Evolutionary conservation across 2,888 invertebrate genomes (phyloP).

Genomic region (Tipula confusa): DNA sequence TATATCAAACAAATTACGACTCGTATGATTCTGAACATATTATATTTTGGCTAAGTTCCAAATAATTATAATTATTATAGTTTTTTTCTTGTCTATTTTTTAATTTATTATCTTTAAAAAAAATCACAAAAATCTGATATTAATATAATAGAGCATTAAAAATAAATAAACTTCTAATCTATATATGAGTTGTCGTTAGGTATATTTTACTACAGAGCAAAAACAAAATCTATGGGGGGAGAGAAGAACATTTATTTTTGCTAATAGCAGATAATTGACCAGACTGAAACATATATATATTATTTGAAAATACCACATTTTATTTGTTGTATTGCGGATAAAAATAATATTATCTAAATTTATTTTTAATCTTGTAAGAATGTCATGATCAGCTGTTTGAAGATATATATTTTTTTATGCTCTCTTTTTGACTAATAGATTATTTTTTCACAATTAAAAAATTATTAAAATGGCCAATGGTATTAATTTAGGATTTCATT

Average conservation of each 20-base stretch:
- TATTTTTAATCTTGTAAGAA: background rate
- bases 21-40: background rate
- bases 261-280: slow-evolving; percentile 4
- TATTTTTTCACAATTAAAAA: background rate
- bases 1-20: background rate
- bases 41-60: background rate
- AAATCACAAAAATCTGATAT: background rate
- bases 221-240: background rate
- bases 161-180: background rate
- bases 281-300: background rate
- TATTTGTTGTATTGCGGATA: background rate
- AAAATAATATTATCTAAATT: slow-evolving; percentile 3
- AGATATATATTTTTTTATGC: background rate
- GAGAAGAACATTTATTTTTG: background rate
- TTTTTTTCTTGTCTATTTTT: background rate
- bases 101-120: background rate
- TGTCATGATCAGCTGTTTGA: slow-evolving; percentile 3
- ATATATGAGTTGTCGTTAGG: background rate
- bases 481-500: background rate
- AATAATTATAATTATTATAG: background rate
- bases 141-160: background rate
- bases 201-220: too few species aligned
- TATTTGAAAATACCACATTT: background rate
- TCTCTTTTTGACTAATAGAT: background rate
- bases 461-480: background rate